Conservation (phyloP, 2,888 invertebrate species). For the Lochmaea capreae region DNA sequence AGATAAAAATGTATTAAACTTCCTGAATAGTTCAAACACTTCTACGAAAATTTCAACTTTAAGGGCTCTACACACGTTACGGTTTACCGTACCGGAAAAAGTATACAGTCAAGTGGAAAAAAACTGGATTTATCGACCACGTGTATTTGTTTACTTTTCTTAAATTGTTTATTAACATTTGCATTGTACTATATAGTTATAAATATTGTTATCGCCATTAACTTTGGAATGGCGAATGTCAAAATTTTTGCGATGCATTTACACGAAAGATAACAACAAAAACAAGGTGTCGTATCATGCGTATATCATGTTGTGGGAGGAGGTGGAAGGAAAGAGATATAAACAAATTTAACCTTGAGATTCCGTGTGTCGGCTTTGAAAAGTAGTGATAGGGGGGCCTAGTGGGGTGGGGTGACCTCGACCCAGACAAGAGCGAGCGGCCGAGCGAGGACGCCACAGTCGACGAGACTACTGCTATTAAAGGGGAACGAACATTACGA, state of each 20-base stretch:
- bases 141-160: too few species aligned
- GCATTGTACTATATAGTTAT: too few species aligned
- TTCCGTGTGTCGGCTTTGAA: constrained; percentile 55
- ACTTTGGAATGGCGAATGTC: neutral
- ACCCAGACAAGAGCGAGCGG: constrained; percentile 60
- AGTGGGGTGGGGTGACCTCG: constrained; percentile 63
- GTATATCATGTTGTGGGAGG: constrained; percentile 37
- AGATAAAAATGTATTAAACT: too few species aligned
- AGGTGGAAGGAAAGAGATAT: constrained; percentile 51
- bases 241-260: constrained; percentile 5
- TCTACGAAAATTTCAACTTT: too few species aligned
- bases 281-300: constrained; percentile 12
- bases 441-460: constrained; percentile 60
- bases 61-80: too few species aligned
- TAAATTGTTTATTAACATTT: too few species aligned
- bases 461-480: constrained; percentile 59
- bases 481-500: constrained; percentile 57
- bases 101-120: too few species aligned
- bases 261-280: neutral
- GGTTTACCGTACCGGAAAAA: too few species aligned
- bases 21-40: too few species aligned
- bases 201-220: neutral
- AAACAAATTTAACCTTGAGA: constrained; percentile 65
- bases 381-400: constrained; percentile 55
- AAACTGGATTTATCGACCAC: too few species aligned